Base-by-base conservation (phyloP, 2,797 vertebrate species). In the Acanthiza pusilla region DNA sequence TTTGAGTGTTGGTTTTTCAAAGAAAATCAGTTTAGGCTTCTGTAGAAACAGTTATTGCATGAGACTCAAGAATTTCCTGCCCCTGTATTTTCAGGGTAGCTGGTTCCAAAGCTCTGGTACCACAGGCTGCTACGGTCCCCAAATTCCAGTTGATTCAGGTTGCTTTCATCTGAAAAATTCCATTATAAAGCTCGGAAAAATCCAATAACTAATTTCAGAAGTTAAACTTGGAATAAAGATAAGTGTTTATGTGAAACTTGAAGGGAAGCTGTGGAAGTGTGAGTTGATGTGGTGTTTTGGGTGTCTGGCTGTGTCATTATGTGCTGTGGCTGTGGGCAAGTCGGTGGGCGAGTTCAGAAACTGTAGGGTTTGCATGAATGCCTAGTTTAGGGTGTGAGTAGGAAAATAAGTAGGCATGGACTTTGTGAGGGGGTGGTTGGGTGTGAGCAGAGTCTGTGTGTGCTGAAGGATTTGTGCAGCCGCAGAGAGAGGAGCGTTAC, bases 391-490 rank as follows among this genome's bases (percentile, higher is more conserved):
- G 95, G 96, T 88, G 94, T 96, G 94, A 96, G 94, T 85, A 96
- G 93, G 95, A 92, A 96, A 97, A 96, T 91, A 91, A 91, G 93
- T 60, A 95, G 92, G 94, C 91, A 87, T 58, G 81, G 84, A 67
- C 84, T 63, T 83, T 73, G 65, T 96, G 93, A 97, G 94, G 96
- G 92, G 96, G 93, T 94, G 96, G 95, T 65, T 97, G 96, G 96
- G 96, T 89, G 96, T 97, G 96, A 91, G 63, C 96, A 45, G 76
- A 94, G 77, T 45, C 62, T 89, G 43, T n/a, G 11, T 68, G 57
- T 50, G 95, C 93, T 88, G 94, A 95, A 84, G 89, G 93, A 96
- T 96, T 95, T 94, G 94, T 88, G 76, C 60, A 89, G 93, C 88
- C 73, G 5, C 68, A 53, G 65, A 66, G 85, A 89, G 91, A 90